These are phyloP conservation scores for Ichneumoninae sp. DNA, from an alignment of 2,888 invertebrate species.

Conservation along the genomic window DNA sequence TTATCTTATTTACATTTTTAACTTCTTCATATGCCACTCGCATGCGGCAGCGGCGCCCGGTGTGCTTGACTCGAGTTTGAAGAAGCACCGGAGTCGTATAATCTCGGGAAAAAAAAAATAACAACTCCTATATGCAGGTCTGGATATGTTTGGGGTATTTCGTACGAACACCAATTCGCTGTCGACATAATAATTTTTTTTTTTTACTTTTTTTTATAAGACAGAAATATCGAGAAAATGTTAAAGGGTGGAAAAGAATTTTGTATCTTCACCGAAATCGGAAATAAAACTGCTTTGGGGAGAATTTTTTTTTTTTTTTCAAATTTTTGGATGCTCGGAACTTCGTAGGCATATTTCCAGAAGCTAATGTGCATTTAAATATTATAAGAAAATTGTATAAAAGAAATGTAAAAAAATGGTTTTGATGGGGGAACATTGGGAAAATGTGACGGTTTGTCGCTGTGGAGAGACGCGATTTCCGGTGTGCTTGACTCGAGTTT, in stretches of 20 bases:
- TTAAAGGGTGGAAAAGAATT: no score
- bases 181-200: neutral
- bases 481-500: slow-evolving; percentile 64
- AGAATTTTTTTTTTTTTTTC: no score
- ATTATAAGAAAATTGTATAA: no score
- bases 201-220: neutral
- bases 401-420: no score
- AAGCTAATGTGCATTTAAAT: no score
- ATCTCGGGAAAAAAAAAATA: slow-evolving; percentile 40
- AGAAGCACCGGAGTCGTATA: slow-evolving; percentile 42
- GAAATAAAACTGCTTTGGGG: no score
- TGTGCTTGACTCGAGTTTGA: slow-evolving; percentile 64
- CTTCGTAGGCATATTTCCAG: no score
- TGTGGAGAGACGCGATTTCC: neutral
- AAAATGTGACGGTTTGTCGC: no score
- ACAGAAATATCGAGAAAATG: neutral
- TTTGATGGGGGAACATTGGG: no score
- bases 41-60: slow-evolving; percentile 46
- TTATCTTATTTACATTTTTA: slow-evolving; percentile 65
- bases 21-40: slow-evolving; percentile 38
- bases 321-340: no score
- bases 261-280: no score
- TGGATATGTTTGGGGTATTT: neutral
- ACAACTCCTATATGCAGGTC: neutral
- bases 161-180: neutral